Conservation (phyloP, 2,888 invertebrate species). For the Beris morrisii region DNA sequence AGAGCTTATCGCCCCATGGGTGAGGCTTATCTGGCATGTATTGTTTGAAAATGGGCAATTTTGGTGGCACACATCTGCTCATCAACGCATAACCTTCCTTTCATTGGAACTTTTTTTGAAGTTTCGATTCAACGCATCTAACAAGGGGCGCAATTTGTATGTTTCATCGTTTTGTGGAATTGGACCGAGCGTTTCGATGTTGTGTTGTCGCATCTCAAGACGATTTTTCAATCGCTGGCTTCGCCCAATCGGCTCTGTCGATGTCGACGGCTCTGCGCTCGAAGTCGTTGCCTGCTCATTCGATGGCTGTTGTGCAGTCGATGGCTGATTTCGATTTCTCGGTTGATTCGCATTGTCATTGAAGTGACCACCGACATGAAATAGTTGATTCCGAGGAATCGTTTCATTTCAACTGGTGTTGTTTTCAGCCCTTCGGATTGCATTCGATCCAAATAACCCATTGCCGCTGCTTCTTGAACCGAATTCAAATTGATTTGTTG, state of each 20-base stretch:
- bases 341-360: neutral
- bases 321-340: neutral
- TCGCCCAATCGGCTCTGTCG: neutral
- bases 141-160: too few relatives aligned
- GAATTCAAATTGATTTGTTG: neutral
- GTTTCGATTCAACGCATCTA: too few relatives aligned
- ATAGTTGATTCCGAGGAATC: neutral
- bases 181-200: neutral
- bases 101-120: neutral
- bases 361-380: neutral
- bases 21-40: too few relatives aligned
- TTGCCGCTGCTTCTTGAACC: constrained; percentile 1
- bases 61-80: neutral
- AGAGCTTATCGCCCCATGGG: too few relatives aligned
- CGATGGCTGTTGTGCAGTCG: constrained; percentile 2
- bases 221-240: too few relatives aligned
- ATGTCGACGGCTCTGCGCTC: constrained; percentile 1
- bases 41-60: too few relatives aligned
- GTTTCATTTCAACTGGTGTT: neutral
- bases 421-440: constrained; percentile 1
- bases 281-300: neutral
- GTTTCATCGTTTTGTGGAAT: too few relatives aligned
- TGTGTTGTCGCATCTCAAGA: too few relatives aligned
- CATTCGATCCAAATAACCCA: constrained; percentile 2
- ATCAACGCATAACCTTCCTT: neutral